Percentiles rank a stretch among this genome's conserved stretches.
These are phyloP conservation scores for Microtus richardsoni DNA, from an alignment of 2,113 vertebrate species.

Conservation along the genomic window DNA sequence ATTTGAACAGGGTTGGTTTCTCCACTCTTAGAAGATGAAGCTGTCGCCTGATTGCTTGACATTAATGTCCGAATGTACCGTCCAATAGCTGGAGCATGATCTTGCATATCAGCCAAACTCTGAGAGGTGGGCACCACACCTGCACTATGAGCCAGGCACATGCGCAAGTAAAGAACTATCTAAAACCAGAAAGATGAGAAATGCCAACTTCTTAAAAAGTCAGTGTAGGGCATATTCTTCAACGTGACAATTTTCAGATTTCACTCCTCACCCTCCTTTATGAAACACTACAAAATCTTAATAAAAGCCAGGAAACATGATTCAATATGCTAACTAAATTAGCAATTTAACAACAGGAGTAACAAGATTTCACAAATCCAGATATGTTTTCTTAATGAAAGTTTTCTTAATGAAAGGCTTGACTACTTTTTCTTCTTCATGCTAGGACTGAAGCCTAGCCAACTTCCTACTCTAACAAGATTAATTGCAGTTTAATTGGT, in stretches of 20 bases:
- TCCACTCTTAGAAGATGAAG: conserved; percentile 86
- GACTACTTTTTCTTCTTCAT: background rate
- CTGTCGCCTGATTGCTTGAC: conserved; percentile 84
- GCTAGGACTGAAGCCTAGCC: background rate
- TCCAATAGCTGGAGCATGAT: conserved; percentile 95
- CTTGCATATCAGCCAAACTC: conserved; percentile 96
- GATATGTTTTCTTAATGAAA: conserved; percentile 1
- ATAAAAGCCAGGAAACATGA: conserved; percentile 20
- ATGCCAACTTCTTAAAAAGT: background rate
- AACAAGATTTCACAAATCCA: conserved; percentile 16
- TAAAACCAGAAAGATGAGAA: conserved; percentile 77
- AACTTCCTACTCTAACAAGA: conserved; percentile 11
- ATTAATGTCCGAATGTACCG: conserved; percentile 93
- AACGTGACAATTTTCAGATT: background rate
- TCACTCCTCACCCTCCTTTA: background rate
- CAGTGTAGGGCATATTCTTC: background rate
- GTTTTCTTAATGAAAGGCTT: conserved; percentile 39
- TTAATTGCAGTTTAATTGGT: background rate
- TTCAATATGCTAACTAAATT: conserved; percentile 7
- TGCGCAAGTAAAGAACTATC: conserved; percentile 97
- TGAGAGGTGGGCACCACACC: conserved; percentile 92
- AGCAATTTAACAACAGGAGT: conserved; percentile 20
- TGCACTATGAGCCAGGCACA: conserved; percentile 97
- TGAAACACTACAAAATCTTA: conserved; percentile 24
- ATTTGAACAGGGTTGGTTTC: conserved; percentile 93